Evolutionary conservation across 1,140 invertebrate species (phyloP).

Genomic region (Drosophila ohnishii): DNA sequence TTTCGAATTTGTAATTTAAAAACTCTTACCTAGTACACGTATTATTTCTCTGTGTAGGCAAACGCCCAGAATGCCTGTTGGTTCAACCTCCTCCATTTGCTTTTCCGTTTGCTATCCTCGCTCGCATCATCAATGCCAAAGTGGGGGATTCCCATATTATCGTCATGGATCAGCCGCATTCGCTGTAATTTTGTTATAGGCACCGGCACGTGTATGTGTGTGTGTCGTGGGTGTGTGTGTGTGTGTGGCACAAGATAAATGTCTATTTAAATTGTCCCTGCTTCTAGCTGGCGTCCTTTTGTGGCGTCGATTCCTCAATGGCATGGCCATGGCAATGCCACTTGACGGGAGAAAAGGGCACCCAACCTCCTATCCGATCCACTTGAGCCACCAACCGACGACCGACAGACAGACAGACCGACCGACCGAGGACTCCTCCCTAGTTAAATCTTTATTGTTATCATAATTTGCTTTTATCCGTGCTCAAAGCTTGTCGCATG

Average conservation of each 20-base stretch:
- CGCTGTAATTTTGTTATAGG: slow-evolving; percentile 73
- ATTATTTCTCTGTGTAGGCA: slow-evolving; percentile 17
- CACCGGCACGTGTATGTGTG: slow-evolving; percentile 54
- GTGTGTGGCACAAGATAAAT: slow-evolving; percentile 74
- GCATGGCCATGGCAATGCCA: slow-evolving; percentile 45
- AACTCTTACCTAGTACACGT: not conserved
- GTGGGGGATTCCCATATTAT: slow-evolving; percentile 29
- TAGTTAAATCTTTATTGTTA: slow-evolving; percentile 82
- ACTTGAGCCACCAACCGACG: slow-evolving; percentile 11
- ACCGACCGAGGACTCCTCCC: slow-evolving; percentile 24
- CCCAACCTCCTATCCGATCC: slow-evolving; percentile 19
- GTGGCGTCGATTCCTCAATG: slow-evolving; percentile 54
- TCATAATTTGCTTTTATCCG: slow-evolving; percentile 81
- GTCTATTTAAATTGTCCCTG: slow-evolving; percentile 81
- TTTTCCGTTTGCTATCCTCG: slow-evolving; percentile 6
- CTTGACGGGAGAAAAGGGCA: slow-evolving; percentile 30
- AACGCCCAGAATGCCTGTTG: slow-evolving; percentile 28
- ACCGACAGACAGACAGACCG: slow-evolving; percentile 1
- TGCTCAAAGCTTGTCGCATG: slow-evolving; percentile 71
- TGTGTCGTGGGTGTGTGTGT: slow-evolving; percentile 21
- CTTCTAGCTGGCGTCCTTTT: slow-evolving; percentile 45
- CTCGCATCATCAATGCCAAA: slow-evolving; percentile 61
- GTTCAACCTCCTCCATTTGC: not conserved
- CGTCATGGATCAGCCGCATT: slow-evolving; percentile 76
- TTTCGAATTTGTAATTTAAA: not conserved